A percentile compares a stretch with the other conserved stretches of the same genome.
These are phyloP conservation scores for Thaumatotibia leucotreta DNA, from an alignment of 1,140 invertebrate genomes.

Conservation along the genomic window DNA sequence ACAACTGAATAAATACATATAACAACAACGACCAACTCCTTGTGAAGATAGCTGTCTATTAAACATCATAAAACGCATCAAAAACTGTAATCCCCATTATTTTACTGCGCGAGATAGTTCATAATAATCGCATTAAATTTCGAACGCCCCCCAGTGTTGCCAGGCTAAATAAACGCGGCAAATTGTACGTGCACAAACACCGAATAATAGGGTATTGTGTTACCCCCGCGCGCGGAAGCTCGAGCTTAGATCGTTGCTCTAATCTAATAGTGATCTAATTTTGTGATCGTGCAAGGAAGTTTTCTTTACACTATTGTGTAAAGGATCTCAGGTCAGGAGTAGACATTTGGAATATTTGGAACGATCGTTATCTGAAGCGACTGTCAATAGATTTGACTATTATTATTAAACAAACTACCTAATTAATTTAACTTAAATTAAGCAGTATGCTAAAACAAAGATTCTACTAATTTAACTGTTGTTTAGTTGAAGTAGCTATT, in stretches of 20 bases:
- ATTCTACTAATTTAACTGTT: too few relatives aligned
- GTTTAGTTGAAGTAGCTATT: too few relatives aligned
- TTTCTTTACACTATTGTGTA: not conserved
- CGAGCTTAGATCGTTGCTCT: slow-evolving; percentile 38
- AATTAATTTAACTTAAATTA: too few relatives aligned
- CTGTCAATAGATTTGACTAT: not conserved
- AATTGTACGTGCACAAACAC: slow-evolving; percentile 72
- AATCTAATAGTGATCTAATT: slow-evolving; percentile 6
- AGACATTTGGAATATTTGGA: not conserved
- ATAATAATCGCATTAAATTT: slow-evolving; percentile 52
- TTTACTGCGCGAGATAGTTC: slow-evolving; percentile 21
- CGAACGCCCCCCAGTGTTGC: slow-evolving; percentile 43
- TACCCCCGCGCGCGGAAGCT: slow-evolving; percentile 33
- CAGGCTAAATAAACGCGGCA: slow-evolving; percentile 55
- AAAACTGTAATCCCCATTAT: slow-evolving; percentile 9
- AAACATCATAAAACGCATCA: slow-evolving; percentile 3
- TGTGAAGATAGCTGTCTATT: not conserved
- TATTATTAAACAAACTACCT: too few relatives aligned
- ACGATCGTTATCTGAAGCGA: not conserved
- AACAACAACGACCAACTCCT: not conserved
- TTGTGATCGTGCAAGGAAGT: not conserved
- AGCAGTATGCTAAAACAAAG: too few relatives aligned
- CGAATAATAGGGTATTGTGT: slow-evolving; percentile 66
- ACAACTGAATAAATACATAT: not conserved
- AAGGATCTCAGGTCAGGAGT: not conserved